These are phyloP conservation scores for Rhegmatorhina hoffmannsi DNA, from an alignment of 2,113 vertebrate species.

Conservation along the genomic window DNA sequence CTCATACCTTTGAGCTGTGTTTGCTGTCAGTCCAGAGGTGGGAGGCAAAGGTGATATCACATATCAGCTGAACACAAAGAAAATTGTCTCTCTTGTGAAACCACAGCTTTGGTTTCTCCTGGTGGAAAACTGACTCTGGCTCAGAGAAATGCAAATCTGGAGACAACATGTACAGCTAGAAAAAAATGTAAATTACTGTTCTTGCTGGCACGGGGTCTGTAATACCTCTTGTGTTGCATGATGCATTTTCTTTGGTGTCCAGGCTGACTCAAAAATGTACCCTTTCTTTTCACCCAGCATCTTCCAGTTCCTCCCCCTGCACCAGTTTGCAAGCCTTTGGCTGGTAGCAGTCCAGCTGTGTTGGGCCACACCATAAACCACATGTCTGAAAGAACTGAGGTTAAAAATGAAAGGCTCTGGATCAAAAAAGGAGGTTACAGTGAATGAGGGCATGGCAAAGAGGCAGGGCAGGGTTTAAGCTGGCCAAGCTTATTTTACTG, in stretches of 20 bases:
- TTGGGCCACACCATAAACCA: not conserved
- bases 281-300: not conserved
- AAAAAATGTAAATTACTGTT: not conserved
- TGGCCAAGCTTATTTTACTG: not conserved
- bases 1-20: conserved; percentile 22
- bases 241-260: not conserved
- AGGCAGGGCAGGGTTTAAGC: not conserved
- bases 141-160: not conserved
- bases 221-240: not conserved
- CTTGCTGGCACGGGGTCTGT: not conserved
- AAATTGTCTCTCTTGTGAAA: not conserved
- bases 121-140: not conserved
- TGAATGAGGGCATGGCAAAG: not conserved
- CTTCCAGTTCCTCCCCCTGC: not conserved
- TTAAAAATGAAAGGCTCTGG: not conserved
- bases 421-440: not conserved
- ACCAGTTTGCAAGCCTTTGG: not conserved
- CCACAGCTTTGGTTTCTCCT: not conserved
- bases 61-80: not conserved
- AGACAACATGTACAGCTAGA: not conserved
- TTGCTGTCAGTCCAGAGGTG: not conserved
- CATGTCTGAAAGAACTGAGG: not conserved
- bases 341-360: not conserved
- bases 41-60: conserved; percentile 2
- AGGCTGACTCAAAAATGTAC: not conserved